Evolutionary conservation across 2,113 vertebrate genomes (phyloP).

Genomic region (Passer montanus): DNA sequence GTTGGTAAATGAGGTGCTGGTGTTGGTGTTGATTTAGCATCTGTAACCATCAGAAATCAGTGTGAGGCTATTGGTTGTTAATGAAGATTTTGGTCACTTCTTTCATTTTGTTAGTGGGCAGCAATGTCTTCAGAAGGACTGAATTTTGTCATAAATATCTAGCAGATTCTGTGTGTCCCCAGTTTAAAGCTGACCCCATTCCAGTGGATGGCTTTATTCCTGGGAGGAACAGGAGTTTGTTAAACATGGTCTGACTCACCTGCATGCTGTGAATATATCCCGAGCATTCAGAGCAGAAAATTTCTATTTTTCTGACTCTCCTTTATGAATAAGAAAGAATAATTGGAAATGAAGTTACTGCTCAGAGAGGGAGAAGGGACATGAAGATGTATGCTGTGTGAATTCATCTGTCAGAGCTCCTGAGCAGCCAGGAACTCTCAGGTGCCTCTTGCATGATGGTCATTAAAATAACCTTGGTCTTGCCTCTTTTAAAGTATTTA

Average conservation of each 20-base stretch:
- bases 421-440: not conserved
- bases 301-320: not conserved
- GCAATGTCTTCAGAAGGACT: not conserved
- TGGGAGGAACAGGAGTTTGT: not conserved
- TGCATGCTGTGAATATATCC: not conserved
- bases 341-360: conserved; percentile 6
- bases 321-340: not conserved
- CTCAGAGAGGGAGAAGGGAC: not conserved
- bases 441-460: not conserved
- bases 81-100: not conserved
- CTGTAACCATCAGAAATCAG: not conserved
- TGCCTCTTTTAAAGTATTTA: not conserved
- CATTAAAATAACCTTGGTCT: conserved; percentile 10
- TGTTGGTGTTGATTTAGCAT: not conserved
- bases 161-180: not conserved
- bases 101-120: not conserved
- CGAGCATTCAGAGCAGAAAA: not conserved
- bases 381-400: not conserved
- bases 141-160: not conserved
- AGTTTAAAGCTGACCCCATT: not conserved
- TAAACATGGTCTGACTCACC: not conserved
- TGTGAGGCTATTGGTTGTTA: not conserved
- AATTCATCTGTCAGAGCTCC: not conserved
- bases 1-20: not conserved
- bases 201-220: not conserved